Evolutionary conservation across 2,797 vertebrate genomes (phyloP).

Genomic region (Dermochelys coriacea): DNA sequence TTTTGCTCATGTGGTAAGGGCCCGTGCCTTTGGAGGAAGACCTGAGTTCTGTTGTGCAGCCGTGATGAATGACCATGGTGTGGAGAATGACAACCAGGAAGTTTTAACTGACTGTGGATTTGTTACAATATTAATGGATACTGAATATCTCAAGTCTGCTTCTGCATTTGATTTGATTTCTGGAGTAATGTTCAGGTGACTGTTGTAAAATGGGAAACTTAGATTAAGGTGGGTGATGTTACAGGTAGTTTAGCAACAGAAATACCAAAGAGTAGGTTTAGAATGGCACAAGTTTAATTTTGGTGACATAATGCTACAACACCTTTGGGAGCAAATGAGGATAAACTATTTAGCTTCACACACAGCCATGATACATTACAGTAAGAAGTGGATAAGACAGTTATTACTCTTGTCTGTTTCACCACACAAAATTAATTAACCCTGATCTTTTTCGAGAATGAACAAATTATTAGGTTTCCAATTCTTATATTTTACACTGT

Average conservation of each 20-base stretch:
- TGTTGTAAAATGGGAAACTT: no score
- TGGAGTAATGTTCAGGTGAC: not conserved
- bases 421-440: slow-evolving; percentile 22
- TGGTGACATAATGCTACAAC: not conserved
- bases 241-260: no score
- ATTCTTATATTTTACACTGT: not conserved
- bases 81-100: not conserved
- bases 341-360: slow-evolving; percentile 18
- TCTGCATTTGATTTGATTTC: not conserved
- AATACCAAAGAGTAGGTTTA: not conserved
- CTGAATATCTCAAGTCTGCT: not conserved
- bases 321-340: not conserved
- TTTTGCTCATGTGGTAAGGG: no score
- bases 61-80: no score
- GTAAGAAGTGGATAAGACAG: slow-evolving; percentile 15
- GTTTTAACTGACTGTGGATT: no score
- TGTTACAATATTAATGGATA: not conserved
- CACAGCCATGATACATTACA: slow-evolving; percentile 9
- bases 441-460: not conserved
- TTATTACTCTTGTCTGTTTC: slow-evolving; percentile 26
- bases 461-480: slow-evolving; percentile 3
- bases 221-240: no score
- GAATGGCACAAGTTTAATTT: not conserved
- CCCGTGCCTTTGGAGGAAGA: no score
- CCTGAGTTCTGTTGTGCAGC: no score